phyloP scores from a whole-genome alignment of 2,888 invertebrate species.

The Ochropleura plecta region DNA sequence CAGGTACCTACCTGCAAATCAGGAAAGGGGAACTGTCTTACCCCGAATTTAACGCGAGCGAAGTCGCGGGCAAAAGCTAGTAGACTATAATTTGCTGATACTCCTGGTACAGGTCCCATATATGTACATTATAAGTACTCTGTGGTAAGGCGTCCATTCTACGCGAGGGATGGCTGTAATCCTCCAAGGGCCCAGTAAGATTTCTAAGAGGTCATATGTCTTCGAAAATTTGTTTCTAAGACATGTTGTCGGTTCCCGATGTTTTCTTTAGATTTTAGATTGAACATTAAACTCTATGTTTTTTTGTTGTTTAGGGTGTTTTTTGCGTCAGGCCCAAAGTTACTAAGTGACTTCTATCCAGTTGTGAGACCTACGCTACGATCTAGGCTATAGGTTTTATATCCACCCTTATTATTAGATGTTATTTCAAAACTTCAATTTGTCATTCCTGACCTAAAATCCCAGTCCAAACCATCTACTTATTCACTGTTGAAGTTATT shows the following conservation, averaged over 20 bases:
- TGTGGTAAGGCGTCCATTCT: not conserved
- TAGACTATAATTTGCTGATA: no score
- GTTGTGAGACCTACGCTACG: not conserved
- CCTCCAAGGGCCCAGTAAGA: not conserved
- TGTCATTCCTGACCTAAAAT: conserved; percentile 37
- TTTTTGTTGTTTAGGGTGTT: no score
- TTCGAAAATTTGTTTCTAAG: not conserved
- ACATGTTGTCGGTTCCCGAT: not conserved
- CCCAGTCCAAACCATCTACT: conserved; percentile 12
- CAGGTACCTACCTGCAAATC: no score
- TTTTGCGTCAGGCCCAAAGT: not conserved
- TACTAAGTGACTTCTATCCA: not conserved
- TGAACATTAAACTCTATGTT: no score
- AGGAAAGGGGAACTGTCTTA: no score
- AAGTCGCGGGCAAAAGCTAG: no score
- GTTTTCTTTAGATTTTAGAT: not conserved
- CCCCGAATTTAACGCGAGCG: no score
- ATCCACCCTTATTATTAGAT: not conserved
- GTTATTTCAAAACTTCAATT: not conserved
- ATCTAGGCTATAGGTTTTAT: not conserved
- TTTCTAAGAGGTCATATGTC: not conserved
- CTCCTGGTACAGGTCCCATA: not conserved
- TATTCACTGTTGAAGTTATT: conserved; percentile 46
- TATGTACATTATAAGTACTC: no score
- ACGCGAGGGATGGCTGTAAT: not conserved